Evolutionary conservation across 2,113 vertebrate species (phyloP), one percentile per base, ranked within the genome.

Genomic region (Carollia perspicillata): DNA sequence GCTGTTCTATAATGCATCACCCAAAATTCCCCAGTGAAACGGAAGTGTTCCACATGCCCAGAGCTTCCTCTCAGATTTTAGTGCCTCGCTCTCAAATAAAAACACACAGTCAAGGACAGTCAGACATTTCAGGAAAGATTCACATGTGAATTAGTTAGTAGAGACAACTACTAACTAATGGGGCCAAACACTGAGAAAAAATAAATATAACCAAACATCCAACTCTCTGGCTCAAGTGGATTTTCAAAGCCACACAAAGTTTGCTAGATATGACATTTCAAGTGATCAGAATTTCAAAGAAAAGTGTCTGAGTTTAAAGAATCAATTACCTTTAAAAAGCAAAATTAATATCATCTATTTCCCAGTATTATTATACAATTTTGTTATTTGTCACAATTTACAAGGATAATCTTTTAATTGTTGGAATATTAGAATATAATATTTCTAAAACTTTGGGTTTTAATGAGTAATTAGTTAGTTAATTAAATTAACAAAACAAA

Each of bases 231-330:
- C 6, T 85, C 0, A 33, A 81, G 63, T 28, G 90, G 26, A 83
- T 79, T 81, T 88, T 90, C 63, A 83, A 47, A 88, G 66, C 47
- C 49, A 95, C 53, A 13, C 35, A 89, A 95, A 90, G 11, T 89
- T 94, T 86, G 18, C 55, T 80, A 33, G 58, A 33, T 65, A 79
- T 81, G 65, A 8, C 16, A 65, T 79, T 63, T 94, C 28, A 93
- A 72, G 63, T 79, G 88, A 84, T 72, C 33, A 55, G 28, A 84
- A 74, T 94, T 97, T 95, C 84, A 85, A 95, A 95, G 75, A 26
- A 8, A 93, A 72, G 33, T 51, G 49, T 72, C 7, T 92, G 37
- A 94, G 37, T 49, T 28, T 94, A n/a, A 93, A 6, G 42, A 78
- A 93, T 91, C 28, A 95, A 84, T 85, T 96, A 68, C 0, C 6